phyloP scores from a whole-genome alignment of 2,113 vertebrate genomes.

The Zosterops borbonicus region DNA sequence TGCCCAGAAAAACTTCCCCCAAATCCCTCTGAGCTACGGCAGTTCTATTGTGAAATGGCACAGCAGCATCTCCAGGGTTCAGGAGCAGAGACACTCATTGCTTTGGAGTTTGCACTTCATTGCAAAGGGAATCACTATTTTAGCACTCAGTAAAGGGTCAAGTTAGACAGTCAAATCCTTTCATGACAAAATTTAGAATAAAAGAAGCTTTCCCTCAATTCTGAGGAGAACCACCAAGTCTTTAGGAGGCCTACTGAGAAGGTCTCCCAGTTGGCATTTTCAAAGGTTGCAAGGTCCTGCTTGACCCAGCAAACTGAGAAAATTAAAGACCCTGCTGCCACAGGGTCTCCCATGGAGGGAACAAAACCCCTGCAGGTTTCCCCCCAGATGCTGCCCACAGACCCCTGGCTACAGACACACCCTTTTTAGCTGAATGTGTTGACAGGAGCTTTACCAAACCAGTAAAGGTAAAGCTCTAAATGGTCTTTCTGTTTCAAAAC shows the following conservation, averaged over 20 bases:
- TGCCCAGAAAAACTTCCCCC: background rate
- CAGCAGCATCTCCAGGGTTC: background rate
- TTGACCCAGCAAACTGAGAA: background rate
- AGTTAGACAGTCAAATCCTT: background rate
- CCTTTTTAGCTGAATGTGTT: background rate
- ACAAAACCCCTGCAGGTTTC: background rate
- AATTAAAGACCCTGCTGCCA: background rate
- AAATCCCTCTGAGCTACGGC: background rate
- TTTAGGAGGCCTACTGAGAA: background rate
- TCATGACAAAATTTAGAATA: background rate
- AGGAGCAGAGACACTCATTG: background rate
- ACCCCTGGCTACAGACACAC: background rate
- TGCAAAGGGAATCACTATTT: background rate
- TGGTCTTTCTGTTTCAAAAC: background rate
- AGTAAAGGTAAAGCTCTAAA: background rate
- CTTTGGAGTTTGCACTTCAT: background rate
- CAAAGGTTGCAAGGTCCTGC: background rate
- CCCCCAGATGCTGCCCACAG: background rate
- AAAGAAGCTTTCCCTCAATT: background rate
- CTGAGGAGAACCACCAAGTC: background rate
- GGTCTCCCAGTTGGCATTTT: background rate
- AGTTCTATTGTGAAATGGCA: background rate
- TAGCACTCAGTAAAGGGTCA: background rate
- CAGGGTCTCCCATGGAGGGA: background rate
- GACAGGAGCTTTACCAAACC: background rate